Base-by-base conservation (phyloP, 2,888 invertebrate species). In the Tenthredo mesomela region DNA sequence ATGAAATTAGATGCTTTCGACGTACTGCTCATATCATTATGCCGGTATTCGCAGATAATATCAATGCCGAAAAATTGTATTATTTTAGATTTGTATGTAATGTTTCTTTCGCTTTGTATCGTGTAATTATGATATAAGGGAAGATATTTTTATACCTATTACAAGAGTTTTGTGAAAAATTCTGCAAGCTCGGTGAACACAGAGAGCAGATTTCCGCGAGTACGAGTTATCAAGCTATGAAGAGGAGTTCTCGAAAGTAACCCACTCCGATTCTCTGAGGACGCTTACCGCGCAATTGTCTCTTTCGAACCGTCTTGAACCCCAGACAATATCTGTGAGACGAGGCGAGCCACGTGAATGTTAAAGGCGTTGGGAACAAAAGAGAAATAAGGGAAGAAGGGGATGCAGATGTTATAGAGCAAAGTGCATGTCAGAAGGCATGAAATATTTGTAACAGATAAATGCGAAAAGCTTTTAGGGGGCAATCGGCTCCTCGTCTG, bases 401-500 rank as follows among this genome's bases (percentile, higher is more conserved):
- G 25, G 54, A 65, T 40, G 65, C 65, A 65, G 37, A 82, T 25
- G 65, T 65, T 65, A 43, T 29, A 29, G 50, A 61, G 65, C 29
- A 65, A 82, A 82, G 82, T 82, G 82, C 82, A 82, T 47, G 65
- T 82, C 82, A 47, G 65, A 65, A 33, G n/a, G 82, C 65, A 82
- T 82, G 50, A 82, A 82, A 82, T 82, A 82, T 82, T 82, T 82
- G 65, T 82, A 82, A 65, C 43, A 82, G 65, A 82, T 82, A 82
- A 82, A 82, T 65, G 82, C 65, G 65, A 82, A 82, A 82, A 82
- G 82, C 82, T 82, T 82, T 82, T 50, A 82, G 82, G 65, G 40
- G 82, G 82, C 82, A 82, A 82, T 82, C 61, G 65, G 43, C 12
- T 21, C 50, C 40, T 58, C 40, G 54, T 29, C 7, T 47, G n/a